These are phyloP conservation scores for Tetrax tetrax DNA, from an alignment of 2,113 vertebrate genomes.

Conservation along the genomic window DNA sequence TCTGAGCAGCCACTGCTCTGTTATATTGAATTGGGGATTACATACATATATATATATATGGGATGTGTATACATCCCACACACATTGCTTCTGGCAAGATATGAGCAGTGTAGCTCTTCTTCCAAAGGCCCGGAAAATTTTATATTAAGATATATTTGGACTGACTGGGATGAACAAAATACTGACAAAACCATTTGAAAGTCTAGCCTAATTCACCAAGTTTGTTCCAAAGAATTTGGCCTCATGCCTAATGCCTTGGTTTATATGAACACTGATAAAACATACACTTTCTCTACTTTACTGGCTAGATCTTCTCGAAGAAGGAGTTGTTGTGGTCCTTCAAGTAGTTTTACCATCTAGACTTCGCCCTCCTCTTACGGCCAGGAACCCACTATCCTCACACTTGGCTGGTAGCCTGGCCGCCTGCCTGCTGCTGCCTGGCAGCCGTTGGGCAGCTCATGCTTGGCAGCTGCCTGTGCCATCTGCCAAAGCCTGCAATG, in stretches of 20 bases:
- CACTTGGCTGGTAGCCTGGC: constrained; percentile 46
- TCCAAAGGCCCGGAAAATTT: background rate
- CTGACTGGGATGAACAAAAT: background rate
- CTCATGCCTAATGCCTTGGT: background rate
- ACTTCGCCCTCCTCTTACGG: background rate
- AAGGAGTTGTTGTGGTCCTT: background rate
- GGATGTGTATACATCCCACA: background rate
- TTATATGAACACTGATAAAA: background rate
- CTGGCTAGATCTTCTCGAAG: background rate
- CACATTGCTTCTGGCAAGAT: background rate
- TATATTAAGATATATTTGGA: background rate
- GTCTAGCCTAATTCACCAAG: background rate
- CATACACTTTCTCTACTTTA: background rate
- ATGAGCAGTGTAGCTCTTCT: background rate
- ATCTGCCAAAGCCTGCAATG: background rate
- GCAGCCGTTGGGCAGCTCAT: background rate
- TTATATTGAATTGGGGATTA: rapidly evolving
- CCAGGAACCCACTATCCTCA: background rate
- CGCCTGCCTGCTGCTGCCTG: constrained; percentile 27
- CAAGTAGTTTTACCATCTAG: background rate
- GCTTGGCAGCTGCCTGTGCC: constrained; percentile 46
- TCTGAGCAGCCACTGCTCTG: background rate
- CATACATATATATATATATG: background rate
- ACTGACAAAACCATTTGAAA: background rate
- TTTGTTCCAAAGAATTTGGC: background rate